Percentiles rank a stretch among this genome's conserved stretches.
Conservation (phyloP, 2,888 invertebrate genomes). For the Dolomedes plantarius region DNA sequence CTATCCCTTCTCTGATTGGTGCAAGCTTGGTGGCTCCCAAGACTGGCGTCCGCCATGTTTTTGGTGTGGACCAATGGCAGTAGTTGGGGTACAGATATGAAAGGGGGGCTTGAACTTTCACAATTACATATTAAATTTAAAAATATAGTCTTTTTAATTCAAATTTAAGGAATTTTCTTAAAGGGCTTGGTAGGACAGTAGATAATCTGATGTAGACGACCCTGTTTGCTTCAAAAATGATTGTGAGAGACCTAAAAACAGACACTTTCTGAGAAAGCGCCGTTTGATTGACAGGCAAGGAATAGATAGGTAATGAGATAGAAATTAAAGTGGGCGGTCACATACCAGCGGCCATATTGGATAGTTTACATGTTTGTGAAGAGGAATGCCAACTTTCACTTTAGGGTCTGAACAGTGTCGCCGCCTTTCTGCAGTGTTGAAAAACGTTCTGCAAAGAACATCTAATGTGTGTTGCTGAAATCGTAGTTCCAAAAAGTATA, state of each 20-base stretch:
- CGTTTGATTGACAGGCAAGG: slow-evolving; percentile 60
- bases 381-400: slow-evolving; percentile 37
- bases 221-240: background rate
- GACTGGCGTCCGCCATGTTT: slow-evolving; percentile 58
- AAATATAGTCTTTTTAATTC: background rate
- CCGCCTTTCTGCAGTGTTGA: slow-evolving; percentile 51
- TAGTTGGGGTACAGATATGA: slow-evolving; percentile 21
- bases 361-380: slow-evolving; percentile 21
- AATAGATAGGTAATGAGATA: slow-evolving; percentile 58
- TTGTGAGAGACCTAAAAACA: background rate
- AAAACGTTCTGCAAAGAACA: too few relatives aligned
- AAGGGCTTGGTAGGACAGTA: background rate
- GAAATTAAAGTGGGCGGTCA: slow-evolving; percentile 57
- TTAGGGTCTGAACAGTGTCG: slow-evolving; percentile 66
- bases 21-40: slow-evolving; percentile 15
- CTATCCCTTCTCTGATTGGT: slow-evolving; percentile 45
- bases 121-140: slow-evolving; percentile 40
- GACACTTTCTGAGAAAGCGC: background rate
- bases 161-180: background rate
- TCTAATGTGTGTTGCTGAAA: too few relatives aligned
- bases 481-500: too few relatives aligned
- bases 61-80: slow-evolving; percentile 50
- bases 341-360: slow-evolving; percentile 53
- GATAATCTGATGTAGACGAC: background rate
- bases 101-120: slow-evolving; percentile 7